phyloP scores from a whole-genome alignment of 2,797 vertebrate genomes.

The Sebastes cheni region DNA sequence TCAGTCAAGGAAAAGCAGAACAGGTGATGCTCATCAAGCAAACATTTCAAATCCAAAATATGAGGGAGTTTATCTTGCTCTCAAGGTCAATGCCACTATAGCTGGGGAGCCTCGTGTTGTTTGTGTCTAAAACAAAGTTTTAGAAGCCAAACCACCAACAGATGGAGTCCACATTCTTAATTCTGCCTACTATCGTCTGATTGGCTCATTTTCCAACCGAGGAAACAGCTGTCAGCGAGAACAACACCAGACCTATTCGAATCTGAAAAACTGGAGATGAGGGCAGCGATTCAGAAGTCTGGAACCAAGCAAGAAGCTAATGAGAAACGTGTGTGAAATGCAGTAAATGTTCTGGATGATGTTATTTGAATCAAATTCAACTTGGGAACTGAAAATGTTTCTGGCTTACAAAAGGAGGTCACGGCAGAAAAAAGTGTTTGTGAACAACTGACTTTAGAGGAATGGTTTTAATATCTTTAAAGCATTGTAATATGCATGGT shows the following conservation, averaged over 20 bases:
- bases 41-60: neutral
- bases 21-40: neutral
- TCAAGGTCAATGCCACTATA: neutral
- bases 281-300: no score
- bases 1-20: neutral
- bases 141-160: neutral
- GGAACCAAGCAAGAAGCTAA: no score
- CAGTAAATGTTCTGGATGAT: neutral
- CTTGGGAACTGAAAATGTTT: neutral
- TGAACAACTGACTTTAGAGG: neutral
- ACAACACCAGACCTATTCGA: neutral
- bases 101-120: neutral
- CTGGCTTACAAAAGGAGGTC: neutral
- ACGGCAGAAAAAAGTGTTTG: no score
- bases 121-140: neutral
- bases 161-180: neutral
- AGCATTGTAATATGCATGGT: neutral
- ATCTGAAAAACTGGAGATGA: neutral
- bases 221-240: neutral
- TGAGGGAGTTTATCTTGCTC: neutral
- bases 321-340: neutral
- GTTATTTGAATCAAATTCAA: neutral
- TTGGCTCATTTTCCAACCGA: neutral
- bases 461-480: neutral
- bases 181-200: neutral